These are phyloP conservation scores for Agrochola litura DNA, from an alignment of 2,888 invertebrate species.

Conservation along the genomic window DNA sequence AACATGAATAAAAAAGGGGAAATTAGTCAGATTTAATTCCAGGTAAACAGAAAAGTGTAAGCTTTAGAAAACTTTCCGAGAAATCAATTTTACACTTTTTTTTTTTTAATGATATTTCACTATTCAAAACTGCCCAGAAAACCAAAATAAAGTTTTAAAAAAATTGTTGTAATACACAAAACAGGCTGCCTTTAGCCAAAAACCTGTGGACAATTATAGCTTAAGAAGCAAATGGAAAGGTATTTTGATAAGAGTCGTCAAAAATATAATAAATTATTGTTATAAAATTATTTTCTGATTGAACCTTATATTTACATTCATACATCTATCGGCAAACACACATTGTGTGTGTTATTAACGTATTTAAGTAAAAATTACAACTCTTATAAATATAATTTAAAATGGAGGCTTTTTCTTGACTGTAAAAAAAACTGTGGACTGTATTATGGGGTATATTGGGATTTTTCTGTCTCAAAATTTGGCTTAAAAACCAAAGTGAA, in stretches of 20 bases:
- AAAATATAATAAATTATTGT: conserved; percentile 3
- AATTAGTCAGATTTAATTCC: not conserved
- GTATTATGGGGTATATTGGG: not conserved
- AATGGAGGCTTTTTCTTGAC: not conserved
- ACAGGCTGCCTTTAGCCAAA: not conserved
- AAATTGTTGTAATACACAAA: conserved; percentile 8
- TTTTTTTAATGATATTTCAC: not conserved
- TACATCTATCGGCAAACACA: conserved; percentile 9
- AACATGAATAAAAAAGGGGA: too few relatives aligned
- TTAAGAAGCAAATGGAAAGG: not conserved
- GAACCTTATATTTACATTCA: conserved; percentile 9
- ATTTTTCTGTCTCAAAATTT: not conserved
- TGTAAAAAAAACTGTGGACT: not conserved
- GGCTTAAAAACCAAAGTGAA: not conserved
- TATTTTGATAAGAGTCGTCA: not conserved
- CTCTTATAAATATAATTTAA: not conserved
- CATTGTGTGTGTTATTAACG: not conserved
- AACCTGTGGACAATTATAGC: not conserved
- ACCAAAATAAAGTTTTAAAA: too few relatives aligned
- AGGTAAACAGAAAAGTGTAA: not conserved
- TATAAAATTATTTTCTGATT: not conserved
- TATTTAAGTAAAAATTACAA: not conserved
- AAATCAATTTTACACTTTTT: not conserved
- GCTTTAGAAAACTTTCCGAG: not conserved
- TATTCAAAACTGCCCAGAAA: conserved; percentile 42